phyloP scores from a whole-genome alignment of 2,113 vertebrate genomes.

The Rhinoptilus africanus region DNA sequence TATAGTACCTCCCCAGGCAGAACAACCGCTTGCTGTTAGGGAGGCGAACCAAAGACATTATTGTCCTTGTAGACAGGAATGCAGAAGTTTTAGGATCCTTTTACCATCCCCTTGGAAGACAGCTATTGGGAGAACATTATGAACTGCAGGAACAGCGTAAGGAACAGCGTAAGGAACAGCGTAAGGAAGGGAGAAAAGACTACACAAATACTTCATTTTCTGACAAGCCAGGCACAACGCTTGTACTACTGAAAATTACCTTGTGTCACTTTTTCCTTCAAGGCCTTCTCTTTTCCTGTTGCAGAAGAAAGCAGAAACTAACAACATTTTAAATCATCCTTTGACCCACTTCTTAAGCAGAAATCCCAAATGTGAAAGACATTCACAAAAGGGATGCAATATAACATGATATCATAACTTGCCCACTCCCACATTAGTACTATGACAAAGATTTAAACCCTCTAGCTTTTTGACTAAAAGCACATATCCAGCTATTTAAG shows the following conservation, averaged over 20 bases:
- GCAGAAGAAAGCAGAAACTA: neutral
- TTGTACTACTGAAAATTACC: neutral
- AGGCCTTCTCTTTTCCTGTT: neutral
- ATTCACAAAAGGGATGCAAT: neutral
- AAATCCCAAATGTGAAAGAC: neutral
- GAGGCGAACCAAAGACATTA: neutral
- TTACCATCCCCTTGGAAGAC: neutral
- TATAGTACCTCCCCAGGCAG: neutral
- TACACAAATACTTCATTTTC: neutral
- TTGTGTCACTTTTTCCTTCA: neutral
- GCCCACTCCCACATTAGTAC: neutral
- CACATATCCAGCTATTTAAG: neutral
- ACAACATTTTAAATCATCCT: neutral
- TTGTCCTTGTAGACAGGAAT: neutral
- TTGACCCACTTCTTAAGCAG: neutral
- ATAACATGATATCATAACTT: neutral
- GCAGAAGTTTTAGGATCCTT: neutral
- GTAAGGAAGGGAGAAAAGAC: neutral
- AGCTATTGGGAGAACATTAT: neutral
- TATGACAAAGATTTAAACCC: neutral
- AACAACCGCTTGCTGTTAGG: neutral
- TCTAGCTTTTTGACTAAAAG: neutral
- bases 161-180: neutral
- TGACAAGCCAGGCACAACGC: neutral
- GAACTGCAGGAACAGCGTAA: neutral